phyloP scores from a whole-genome alignment of 2,113 vertebrate genomes.

The Thunnus maccoyii region DNA sequence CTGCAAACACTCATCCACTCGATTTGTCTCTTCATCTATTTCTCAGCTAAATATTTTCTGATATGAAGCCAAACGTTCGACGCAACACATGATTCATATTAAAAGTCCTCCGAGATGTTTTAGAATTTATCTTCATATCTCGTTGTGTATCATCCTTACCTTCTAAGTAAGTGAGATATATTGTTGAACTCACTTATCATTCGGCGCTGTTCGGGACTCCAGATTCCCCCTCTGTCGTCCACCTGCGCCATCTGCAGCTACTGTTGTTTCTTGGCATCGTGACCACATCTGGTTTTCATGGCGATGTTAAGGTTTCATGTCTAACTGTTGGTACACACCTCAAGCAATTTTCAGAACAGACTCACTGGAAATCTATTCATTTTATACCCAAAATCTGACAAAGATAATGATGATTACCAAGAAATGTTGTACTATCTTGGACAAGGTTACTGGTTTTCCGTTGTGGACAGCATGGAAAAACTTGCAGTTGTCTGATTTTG shows the following conservation, averaged over 20 bases:
- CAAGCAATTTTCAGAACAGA: conserved; percentile 27
- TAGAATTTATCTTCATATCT: conserved; percentile 43
- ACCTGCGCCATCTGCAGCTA: conserved; percentile 68
- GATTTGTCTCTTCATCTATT: conserved; percentile 9
- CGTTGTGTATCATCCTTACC: conserved; percentile 15
- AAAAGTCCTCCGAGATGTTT: conserved; percentile 8
- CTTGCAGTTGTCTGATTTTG: conserved; percentile 13
- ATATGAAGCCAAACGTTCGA: background rate
- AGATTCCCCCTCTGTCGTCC: conserved; percentile 43
- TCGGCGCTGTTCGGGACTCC: background rate
- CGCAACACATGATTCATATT: conserved; percentile 27
- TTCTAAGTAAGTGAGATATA: conserved; percentile 67
- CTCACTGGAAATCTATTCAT: conserved; percentile 23
- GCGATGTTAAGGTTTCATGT: conserved; percentile 34
- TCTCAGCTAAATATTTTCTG: background rate
- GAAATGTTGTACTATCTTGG: conserved; percentile 11
- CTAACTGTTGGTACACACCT: conserved; percentile 60
- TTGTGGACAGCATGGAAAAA: conserved; percentile 37
- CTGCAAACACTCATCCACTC: background rate
- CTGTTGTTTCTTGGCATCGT: conserved; percentile 31
- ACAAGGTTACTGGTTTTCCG: conserved; percentile 24
- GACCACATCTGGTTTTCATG: conserved; percentile 62
- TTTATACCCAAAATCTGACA: conserved; percentile 34
- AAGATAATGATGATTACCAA: conserved; percentile 43
- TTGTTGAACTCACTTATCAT: conserved; percentile 22